Conservation (phyloP, 2,888 invertebrate species). For the Allacma fusca region DNA sequence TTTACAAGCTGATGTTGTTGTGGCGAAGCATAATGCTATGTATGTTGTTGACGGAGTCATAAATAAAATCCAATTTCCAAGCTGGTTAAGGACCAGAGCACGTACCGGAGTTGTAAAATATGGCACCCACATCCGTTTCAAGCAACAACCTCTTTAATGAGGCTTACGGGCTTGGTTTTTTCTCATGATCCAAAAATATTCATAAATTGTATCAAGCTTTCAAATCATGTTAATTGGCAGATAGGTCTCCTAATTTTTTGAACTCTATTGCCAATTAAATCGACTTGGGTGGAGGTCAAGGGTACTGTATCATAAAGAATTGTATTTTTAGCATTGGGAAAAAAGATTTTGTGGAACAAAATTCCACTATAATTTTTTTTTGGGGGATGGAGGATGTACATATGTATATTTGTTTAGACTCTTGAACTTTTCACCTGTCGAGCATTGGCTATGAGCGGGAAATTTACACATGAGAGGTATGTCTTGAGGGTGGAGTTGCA, state of each 20-base stretch:
- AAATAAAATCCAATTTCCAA: constrained; percentile 5
- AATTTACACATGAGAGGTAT: not conserved
- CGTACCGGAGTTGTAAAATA: constrained; percentile 37
- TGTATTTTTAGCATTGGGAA: no score
- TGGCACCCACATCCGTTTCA: constrained; percentile 39
- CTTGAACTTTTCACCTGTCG: not conserved
- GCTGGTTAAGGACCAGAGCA: constrained; percentile 13
- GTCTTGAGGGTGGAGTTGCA: constrained; percentile 22
- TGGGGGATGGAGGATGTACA: no score
- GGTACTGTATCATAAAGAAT: no score
- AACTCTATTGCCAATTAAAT: not conserved
- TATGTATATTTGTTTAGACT: not conserved
- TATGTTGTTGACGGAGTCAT: no score
- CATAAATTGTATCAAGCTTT: not conserved
- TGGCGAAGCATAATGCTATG: no score
- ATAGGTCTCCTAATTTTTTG: not conserved
- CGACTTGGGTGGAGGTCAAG: not conserved
- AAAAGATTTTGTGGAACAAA: no score
- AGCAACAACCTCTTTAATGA: not conserved
- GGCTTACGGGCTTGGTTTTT: constrained; percentile 8
- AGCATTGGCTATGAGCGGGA: not conserved
- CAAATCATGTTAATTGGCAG: not conserved
- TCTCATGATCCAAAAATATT: not conserved
- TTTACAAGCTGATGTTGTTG: no score
- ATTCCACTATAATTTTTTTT: not conserved